These are phyloP conservation scores for Epicampocera succincta DNA, from an alignment of 2,888 invertebrate species.

Conservation along the genomic window DNA sequence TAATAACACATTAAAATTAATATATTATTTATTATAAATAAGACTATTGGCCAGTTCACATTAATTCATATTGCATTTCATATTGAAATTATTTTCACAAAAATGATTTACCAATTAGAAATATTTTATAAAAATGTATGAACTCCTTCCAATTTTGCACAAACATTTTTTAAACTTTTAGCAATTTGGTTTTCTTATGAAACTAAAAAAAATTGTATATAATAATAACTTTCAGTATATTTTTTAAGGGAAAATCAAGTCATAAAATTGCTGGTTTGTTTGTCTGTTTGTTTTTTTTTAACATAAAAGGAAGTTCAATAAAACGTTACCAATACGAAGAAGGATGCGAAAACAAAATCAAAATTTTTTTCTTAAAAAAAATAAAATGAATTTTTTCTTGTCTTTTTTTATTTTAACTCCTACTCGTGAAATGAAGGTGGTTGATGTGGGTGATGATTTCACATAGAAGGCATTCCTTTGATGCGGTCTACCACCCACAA, in stretches of 20 bases:
- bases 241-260: conserved; percentile 52
- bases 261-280: conserved; percentile 67
- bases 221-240: not conserved
- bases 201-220: too few relatives aligned
- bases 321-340: conserved; percentile 53
- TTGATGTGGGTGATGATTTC: conserved; percentile 48
- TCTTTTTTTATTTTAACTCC: not conserved
- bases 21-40: too few relatives aligned
- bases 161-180: too few relatives aligned
- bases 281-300: conserved; percentile 16
- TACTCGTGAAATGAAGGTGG: conserved; percentile 22
- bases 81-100: too few relatives aligned
- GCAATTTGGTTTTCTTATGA: too few relatives aligned
- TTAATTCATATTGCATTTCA: too few relatives aligned
- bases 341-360: conserved; percentile 30
- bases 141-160: too few relatives aligned
- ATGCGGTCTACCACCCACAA: conserved; percentile 70
- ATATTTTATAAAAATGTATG: too few relatives aligned
- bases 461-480: conserved; percentile 52
- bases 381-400: conserved; percentile 63
- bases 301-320: conserved; percentile 66
- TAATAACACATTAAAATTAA: too few relatives aligned
- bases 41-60: too few relatives aligned
- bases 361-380: conserved; percentile 39
- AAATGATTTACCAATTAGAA: too few relatives aligned